Evolutionary conservation across 2,797 vertebrate species (phyloP), one percentile per base, ranked within the genome.

Genomic region (Phyllotis vaccarum): DNA sequence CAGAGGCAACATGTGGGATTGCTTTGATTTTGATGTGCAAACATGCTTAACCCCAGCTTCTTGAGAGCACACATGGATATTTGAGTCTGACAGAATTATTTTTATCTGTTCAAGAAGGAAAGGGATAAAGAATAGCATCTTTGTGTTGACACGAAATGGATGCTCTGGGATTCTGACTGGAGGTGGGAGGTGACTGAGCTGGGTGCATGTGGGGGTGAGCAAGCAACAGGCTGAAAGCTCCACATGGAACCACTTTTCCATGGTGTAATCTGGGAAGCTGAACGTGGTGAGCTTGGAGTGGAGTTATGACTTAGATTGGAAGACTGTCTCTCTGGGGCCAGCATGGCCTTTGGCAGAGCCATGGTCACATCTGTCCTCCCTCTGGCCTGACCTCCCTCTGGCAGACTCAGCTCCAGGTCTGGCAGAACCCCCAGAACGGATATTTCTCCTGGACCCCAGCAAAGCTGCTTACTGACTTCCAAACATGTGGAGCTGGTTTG

Each of bases 201-300:
- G 82, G 62, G 31, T 68, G 62, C 27, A 10, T 34, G 40, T 82
- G 58, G 37, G 34, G 24, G 22, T 49, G 83, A 92, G 66, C 58
- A 86, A 97, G 75, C 2, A 5, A 76, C 34, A 40, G 56, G 58
- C 79, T 24, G 24, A 19, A 27, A 49, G 72, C 75, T 60, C 66
- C 97, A 97, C 93, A 83, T 97, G 96, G 97, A 94, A 96, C 91
- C 86, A 58, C 91, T 97, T 97, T 96, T 97, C 81, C 94, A 93
- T 81, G 89, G 92, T 97, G 95, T 96, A 96, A 96, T 96, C 95
- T 74, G 85, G 90, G 97, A 94, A 91, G 80, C 2, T 3, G 90
- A 96, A 95, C 2, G 19, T 93, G 68, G 81, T 54, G 83, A 92
- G 91, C 95, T 81, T 96, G 93, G 93, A 95, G 58, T 74, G 27